Base-by-base conservation (phyloP, 1,140 invertebrate genomes). In the Anadara kagoshimensis region DNA sequence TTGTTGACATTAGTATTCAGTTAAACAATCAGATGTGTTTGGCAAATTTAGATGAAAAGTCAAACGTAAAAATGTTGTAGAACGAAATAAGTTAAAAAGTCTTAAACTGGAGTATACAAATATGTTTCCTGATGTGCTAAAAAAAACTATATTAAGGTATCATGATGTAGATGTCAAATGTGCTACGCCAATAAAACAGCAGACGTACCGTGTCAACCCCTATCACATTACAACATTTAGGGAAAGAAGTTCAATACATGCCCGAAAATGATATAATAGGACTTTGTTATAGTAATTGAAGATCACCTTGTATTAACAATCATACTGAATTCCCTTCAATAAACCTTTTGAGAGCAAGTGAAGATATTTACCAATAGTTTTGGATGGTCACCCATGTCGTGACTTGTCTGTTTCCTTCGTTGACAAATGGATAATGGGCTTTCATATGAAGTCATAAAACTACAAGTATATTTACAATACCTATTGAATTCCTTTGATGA, bases 161-260 rank as follows among this genome's bases (percentile, higher is more conserved):
- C 57, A 59, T 41, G 26, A 41, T 59, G 57, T 59, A 18, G 29
- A 41, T 41, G 29, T 59, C 18, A 18, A 1, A 2, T 16, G n/a
- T 41, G 49, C 41, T 54, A 16, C 22, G 16, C 29, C 29, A 11
- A 71, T 79, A 0, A 81, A 75, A 69, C 73, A 81, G 49, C 72
- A 75, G 53, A 74, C 72, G 10, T 73, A 81, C 47, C 61, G 72
- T 36, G 51, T 75, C 24, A 75, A 79, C 61, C 58, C 68, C 73
- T n/a, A 0, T 83, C 65, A 90, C 90, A 82, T 84, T 72, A 26
- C 69, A 88, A 62, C 89, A 90, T 73, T 80, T 82, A 22, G 68
- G 83, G 51, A 65, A 63, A 24, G 78, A 89, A 70, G 53, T 90
- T 2, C 64, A 80, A 26, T 90, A 73, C 26, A 63, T 80, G 69